Evolutionary conservation across 1,140 invertebrate species (phyloP).

Genomic region (Zaprionus capensis): DNA sequence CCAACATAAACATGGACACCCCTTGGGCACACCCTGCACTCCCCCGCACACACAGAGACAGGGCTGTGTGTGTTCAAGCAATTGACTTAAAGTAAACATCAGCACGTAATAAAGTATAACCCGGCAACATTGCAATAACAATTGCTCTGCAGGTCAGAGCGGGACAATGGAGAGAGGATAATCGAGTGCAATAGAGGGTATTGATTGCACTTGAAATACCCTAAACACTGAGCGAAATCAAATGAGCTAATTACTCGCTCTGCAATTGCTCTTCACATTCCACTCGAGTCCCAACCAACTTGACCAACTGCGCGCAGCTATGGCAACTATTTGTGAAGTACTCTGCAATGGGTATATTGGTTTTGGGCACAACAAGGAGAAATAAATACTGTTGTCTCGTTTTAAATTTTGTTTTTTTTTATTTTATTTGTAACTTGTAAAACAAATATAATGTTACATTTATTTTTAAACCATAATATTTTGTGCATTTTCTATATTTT

Average conservation of each 20-base stretch:
- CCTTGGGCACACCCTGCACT: slow-evolving; percentile 23
- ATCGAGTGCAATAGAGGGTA: background rate
- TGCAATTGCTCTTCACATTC: background rate
- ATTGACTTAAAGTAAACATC: slow-evolving; percentile 75
- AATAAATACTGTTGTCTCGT: too few relatives aligned
- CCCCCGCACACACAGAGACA: slow-evolving; percentile 38
- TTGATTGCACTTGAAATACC: slow-evolving; percentile 1
- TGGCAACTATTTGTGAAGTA: background rate
- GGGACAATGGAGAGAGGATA: background rate
- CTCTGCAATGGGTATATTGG: background rate
- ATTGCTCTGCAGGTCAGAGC: background rate
- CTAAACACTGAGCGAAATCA: background rate
- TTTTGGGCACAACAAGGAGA: background rate
- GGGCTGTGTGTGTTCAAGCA: slow-evolving; percentile 41
- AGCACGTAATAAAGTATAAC: slow-evolving; percentile 40
- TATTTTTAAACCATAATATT: too few relatives aligned
- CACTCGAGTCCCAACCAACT: background rate
- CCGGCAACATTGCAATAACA: slow-evolving; percentile 14
- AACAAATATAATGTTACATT: too few relatives aligned
- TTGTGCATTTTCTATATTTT: too few relatives aligned
- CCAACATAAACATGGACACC: slow-evolving; percentile 37
- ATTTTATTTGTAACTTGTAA: too few relatives aligned
- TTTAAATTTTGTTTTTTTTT: too few relatives aligned
- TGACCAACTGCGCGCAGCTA: background rate
- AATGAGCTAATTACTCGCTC: background rate